Evolutionary conservation across 2,113 vertebrate genomes (phyloP).

Genomic region (Eptesicus fuscus): DNA sequence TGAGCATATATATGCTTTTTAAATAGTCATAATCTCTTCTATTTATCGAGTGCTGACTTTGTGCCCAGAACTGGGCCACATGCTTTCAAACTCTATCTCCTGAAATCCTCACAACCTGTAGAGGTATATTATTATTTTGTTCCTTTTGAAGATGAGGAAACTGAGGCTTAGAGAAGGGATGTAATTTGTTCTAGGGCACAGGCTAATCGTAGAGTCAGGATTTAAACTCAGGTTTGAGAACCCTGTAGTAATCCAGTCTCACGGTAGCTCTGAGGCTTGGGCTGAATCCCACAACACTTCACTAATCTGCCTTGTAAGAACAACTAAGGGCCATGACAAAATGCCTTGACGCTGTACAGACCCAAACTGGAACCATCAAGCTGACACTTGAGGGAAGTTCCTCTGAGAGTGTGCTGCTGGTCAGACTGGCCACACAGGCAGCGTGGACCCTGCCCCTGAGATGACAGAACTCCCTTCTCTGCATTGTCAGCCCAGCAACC

Average conservation of each 20-base stretch:
- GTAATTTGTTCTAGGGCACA: not conserved
- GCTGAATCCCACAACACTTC: not conserved
- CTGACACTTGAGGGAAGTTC: not conserved
- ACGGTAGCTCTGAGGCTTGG: not conserved
- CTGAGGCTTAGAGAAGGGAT: not conserved
- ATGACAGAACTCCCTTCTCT: not conserved
- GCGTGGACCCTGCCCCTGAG: not conserved
- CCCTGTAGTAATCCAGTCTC: not conserved
- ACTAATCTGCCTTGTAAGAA: slow-evolving; percentile 10
- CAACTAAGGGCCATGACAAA: not conserved
- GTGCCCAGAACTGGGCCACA: not conserved
- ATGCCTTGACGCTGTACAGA: not conserved
- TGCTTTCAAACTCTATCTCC: not conserved
- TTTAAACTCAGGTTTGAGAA: slow-evolving; percentile 25
- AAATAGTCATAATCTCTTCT: not conserved
- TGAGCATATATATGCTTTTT: not conserved
- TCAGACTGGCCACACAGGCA: slow-evolving; percentile 37
- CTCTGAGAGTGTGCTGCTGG: not conserved
- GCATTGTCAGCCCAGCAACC: not conserved
- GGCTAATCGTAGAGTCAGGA: not conserved
- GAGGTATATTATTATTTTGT: not conserved
- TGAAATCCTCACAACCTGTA: not conserved
- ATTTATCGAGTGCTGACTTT: not conserved
- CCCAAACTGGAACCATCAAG: not conserved
- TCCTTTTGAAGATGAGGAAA: slow-evolving; percentile 5